phyloP scores from a whole-genome alignment of 2,888 invertebrate genomes.

The Pegoplata infirma region DNA sequence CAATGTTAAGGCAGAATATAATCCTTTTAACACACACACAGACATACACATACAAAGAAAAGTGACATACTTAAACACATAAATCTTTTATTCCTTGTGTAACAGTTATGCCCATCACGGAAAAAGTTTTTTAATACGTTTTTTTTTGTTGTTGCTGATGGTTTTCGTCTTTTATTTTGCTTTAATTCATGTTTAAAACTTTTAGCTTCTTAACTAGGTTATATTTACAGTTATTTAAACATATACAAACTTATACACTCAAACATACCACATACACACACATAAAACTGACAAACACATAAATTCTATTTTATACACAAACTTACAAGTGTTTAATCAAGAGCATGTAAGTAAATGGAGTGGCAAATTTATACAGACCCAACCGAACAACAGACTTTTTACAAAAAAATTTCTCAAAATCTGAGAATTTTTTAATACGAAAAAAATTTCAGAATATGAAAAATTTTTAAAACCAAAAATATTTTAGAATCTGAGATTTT shows the following conservation, averaged over 20 bases:
- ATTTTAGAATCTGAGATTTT: too few species aligned
- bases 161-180: too few species aligned
- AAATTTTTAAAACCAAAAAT: too few species aligned
- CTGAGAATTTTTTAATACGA: too few species aligned
- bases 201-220: constrained; percentile 46
- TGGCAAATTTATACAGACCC: too few species aligned
- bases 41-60: neutral
- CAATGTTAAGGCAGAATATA: neutral
- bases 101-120: neutral
- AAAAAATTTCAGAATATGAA: too few species aligned
- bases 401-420: too few species aligned
- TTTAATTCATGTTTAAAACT: constrained; percentile 32
- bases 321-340: too few species aligned
- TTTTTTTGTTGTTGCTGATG: constrained; percentile 25
- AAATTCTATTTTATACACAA: neutral
- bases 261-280: neutral
- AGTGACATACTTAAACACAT: neutral
- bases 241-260: neutral
- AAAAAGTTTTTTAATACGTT: constrained; percentile 38
- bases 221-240: constrained; percentile 14
- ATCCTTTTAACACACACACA: constrained; percentile 3
- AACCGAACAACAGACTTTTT: too few species aligned
- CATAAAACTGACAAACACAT: neutral
- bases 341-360: too few species aligned
- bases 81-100: neutral